Base-by-base conservation (phyloP, 2,797 vertebrate genomes). In the Synanceia verrucosa region DNA sequence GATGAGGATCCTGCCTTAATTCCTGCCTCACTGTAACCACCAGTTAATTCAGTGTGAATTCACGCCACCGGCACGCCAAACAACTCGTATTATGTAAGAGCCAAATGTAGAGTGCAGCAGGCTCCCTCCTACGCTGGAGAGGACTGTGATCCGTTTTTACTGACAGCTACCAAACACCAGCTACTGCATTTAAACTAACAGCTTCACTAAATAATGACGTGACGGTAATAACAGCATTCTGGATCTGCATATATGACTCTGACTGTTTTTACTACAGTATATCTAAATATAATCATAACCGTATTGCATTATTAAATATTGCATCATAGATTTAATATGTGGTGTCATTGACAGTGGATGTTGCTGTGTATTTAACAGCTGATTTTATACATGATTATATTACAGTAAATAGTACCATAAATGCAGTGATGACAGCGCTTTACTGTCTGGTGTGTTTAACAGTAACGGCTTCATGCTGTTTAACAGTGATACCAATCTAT, bases 41-140 rank as follows among this genome's bases (percentile, higher is more conserved):
- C 65, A 48, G 29, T 68, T 84, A 70, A 77, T 81, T 87, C 81
- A 74, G 78, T 84, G 76, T 78, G 83, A 83, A 65, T 80, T 86
- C 79, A 74, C 79, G 83, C 86, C 72, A 80, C 46, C 19, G 58
- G 88, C 62, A 69, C 59, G 58, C 73, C 72, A 89, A 87, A 73
- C 67, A 3, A 79, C 70, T 79, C 71, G 4, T 21, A 60, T 89
- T 90, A 90, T 88, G 78, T 84, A 90, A 87, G 79, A 68, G 58
- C 66, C 50, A 73, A 83, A 85, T 78, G 79, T 78, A 60, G 82
- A 80, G 68, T 66, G 81, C 70, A 2, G 73, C 82, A 78, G 74
- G 70, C 79, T 70, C 68, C 62, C 85, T 76, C 86, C 88, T 33
- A 87, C 84, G 64, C 83, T 62, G 75, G 53, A 69, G 31, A 60